Evolutionary conservation across 2,888 invertebrate genomes (phyloP), one percentile per base, ranked within the genome.

Genomic region (Aquatica leii): DNA sequence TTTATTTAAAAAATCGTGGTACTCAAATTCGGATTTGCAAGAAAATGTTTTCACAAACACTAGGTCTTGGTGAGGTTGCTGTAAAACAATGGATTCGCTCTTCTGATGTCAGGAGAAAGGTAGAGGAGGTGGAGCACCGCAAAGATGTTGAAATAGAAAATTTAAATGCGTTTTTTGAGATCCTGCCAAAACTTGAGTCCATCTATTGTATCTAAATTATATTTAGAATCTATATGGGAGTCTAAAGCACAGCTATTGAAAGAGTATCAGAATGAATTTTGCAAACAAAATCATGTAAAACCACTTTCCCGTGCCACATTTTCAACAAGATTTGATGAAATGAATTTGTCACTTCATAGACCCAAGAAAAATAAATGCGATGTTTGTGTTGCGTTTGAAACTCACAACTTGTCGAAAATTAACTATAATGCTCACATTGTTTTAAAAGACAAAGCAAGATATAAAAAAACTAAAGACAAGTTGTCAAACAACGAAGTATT

Each of bases 351-450:
- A 21, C 20, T 61, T 9, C 35, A 40, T 51, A 24, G n/a, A 18
- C 62, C 56, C 15, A 57, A 56, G 31, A 57, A 55, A 51, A 34
- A 61, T 34, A 34, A 31, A 50, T 61, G 55, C 48, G 50, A 61
- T 34, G 9, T 37, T 20, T 59, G 59, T 46, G 59, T 59, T 59
- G 59, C 59, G n/a, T 46, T 43, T 14, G 15, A 50, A 59, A 52
- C 46, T 5, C 9, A 53, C 11, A 53, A 53, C 35, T 18, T 53
- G 21, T 37, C 53, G n/a, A 20, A 53, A 9, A 9, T 6, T 12
- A 43, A 43, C 9, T 54, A 24, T 31, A 43, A 54, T 4, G 1
- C 21, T 15, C 54, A 43, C 17, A 31, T 15, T 9, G 15, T 11
- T 37, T 46, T 46, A 21, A 54, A 62, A 54, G 37, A 46, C 12